phyloP scores from a whole-genome alignment of 2,113 vertebrate species.

The Passer montanus region DNA sequence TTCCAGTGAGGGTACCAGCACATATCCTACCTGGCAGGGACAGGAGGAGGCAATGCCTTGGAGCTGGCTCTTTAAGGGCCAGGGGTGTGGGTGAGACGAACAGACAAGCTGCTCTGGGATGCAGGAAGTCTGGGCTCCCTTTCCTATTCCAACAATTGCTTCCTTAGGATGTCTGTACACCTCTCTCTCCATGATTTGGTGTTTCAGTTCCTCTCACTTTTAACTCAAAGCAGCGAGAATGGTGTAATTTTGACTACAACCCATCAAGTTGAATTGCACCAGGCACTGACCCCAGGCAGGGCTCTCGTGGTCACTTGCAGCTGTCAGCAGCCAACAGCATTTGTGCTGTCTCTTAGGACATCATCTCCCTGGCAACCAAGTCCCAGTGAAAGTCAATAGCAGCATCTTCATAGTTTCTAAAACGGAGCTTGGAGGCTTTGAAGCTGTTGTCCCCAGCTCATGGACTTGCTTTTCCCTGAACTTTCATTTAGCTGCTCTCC shows the following conservation, averaged over 20 bases:
- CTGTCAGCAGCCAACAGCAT: background rate
- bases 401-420: background rate
- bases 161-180: constrained; percentile 20
- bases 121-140: background rate
- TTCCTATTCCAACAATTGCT: background rate
- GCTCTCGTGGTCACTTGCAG: background rate
- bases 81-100: background rate
- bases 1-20: background rate
- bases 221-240: background rate
- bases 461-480: background rate
- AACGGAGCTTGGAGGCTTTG: background rate
- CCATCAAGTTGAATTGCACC: background rate
- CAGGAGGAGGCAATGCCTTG: background rate
- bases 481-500: background rate
- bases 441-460: background rate
- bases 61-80: background rate
- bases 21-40: background rate
- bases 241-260: background rate
- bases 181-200: background rate
- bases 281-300: background rate
- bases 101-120: background rate
- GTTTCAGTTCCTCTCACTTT: background rate
- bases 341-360: background rate
- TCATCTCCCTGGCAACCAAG: background rate
- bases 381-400: background rate